Evolutionary conservation across 2,797 vertebrate genomes (phyloP), one percentile per base, ranked within the genome.

Genomic region (Urophycis tenuis): DNA sequence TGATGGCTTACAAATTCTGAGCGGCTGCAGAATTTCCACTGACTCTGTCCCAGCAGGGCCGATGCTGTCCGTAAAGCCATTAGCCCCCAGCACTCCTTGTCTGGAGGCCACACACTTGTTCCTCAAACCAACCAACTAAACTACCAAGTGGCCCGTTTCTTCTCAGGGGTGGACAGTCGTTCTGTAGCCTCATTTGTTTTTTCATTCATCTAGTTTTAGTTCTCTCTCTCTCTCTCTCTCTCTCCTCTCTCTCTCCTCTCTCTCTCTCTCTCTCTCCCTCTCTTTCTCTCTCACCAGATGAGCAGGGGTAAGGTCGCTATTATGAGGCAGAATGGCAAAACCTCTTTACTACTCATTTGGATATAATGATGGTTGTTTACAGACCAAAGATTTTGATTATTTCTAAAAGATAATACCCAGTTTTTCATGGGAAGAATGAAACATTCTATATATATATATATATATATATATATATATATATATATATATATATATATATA

Each of bases 381-480:
- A 96, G 94, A 98, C 96, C 97, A 98, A 98, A 99, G 96, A 97
- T 93, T 95, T 84, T 74, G 81, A 88, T 88, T 83, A 78, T 91
- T 93, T 92, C 93, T 85, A 86, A 88, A 92, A 78, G 80, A 75
- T 22, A 41, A 73, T n/a, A 73, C 77, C 90, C 92, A 87, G 79
- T 89, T 92, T 94, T 92, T 93, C 85, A 84, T 83, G 82, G 81
- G 81, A 74, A 33, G 53, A 36, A 81, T 81, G 84, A 60, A 85
- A 85, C 53, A 49, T 49, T 49, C 80, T 85, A 90, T 69, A 30
- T n/a, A n/a, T n/a, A 79, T 76, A 88, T 82, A 77, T 83, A 91
- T 89, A 89, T 95, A 90, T 95, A 92, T 96, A 95, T 97, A 94
- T 96, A 95, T 91, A 95, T 91, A 92, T 93, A 91, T 93, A 91